These are phyloP conservation scores for Drosophila parvula DNA, from an alignment of 1,140 invertebrate species.

Conservation along the genomic window DNA sequence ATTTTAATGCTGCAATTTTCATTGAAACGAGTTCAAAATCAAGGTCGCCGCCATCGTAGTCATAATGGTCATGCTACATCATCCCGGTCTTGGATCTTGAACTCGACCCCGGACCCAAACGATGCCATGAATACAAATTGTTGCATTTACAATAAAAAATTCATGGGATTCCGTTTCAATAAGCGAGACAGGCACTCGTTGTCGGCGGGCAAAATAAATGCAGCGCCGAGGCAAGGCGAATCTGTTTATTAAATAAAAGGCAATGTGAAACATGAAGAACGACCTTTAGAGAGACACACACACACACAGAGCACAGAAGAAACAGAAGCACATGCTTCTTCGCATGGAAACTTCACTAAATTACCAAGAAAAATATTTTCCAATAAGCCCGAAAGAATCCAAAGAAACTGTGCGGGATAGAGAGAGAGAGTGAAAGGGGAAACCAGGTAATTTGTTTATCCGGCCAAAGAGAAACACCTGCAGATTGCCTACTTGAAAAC, in stretches of 20 bases:
- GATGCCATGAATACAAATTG: slow-evolving; percentile 79
- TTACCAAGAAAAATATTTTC: slow-evolving; percentile 72
- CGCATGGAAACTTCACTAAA: slow-evolving; percentile 62
- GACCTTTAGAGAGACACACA: slow-evolving; percentile 51
- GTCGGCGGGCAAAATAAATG: slow-evolving; percentile 38
- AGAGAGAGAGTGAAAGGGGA: slow-evolving; percentile 11
- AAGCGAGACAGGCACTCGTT: slow-evolving; percentile 25
- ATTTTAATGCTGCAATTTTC: slow-evolving; percentile 65
- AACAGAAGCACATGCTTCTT: slow-evolving; percentile 39
- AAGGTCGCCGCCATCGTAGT: slow-evolving; percentile 49
- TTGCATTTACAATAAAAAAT: slow-evolving; percentile 73
- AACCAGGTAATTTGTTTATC: slow-evolving; percentile 52
- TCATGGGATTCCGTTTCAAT: slow-evolving; percentile 77
- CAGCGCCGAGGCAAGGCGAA: slow-evolving; percentile 38
- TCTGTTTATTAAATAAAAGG: slow-evolving; percentile 67
- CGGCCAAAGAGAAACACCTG: slow-evolving; percentile 62
- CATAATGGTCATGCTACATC: slow-evolving; percentile 62
- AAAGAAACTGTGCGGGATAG: slow-evolving; percentile 31
- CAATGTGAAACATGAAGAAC: slow-evolving; percentile 55
- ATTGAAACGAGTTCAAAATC: slow-evolving; percentile 77
- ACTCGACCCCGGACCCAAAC: slow-evolving; percentile 40
- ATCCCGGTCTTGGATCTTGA: slow-evolving; percentile 52
- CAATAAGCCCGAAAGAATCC: slow-evolving; percentile 62
- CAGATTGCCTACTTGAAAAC: slow-evolving; percentile 49
- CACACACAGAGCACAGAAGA: slow-evolving; percentile 8